A percentile compares a stretch with the other conserved stretches of the same genome.
Conservation (phyloP, 2,888 invertebrate genomes). For the Cryptocephalus moraei region DNA sequence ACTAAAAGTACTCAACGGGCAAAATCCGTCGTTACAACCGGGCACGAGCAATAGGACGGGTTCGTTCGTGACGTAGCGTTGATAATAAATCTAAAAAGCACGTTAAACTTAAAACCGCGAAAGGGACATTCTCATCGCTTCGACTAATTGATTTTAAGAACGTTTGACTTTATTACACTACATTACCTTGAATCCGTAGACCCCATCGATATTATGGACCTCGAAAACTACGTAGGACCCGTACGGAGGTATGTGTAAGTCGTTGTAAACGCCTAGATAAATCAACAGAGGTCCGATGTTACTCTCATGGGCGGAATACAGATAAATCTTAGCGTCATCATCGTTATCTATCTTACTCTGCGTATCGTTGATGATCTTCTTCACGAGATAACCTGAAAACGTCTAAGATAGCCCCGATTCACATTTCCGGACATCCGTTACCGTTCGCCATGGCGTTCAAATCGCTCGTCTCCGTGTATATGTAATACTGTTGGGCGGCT, state of each 20-base stretch:
- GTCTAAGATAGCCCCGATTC: slow-evolving; percentile 13
- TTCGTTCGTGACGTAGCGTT: too few relatives aligned
- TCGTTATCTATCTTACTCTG: slow-evolving; percentile 10
- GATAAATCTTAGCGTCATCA: slow-evolving; percentile 16
- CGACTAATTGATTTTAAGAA: too few relatives aligned
- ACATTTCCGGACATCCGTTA: background rate
- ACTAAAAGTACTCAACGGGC: too few relatives aligned
- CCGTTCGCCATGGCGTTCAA: slow-evolving; percentile 13
- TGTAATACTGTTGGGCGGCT: slow-evolving; percentile 21
- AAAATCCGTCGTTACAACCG: too few relatives aligned
- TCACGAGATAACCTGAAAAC: slow-evolving; percentile 28
- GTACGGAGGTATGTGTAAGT: slow-evolving; percentile 34
- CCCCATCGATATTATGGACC: slow-evolving; percentile 22
- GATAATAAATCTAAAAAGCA: too few relatives aligned
- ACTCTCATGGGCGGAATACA: slow-evolving; percentile 44
- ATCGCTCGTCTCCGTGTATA: slow-evolving; percentile 23
- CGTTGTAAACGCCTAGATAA: slow-evolving; percentile 37
- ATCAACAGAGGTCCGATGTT: slow-evolving; percentile 40
- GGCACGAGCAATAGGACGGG: too few relatives aligned
- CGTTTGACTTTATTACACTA: background rate
- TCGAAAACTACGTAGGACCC: slow-evolving; percentile 31
- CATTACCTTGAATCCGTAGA: slow-evolving; percentile 24
- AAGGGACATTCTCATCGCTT: too few relatives aligned
- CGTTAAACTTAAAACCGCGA: too few relatives aligned
- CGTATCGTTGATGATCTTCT: slow-evolving; percentile 20